These are phyloP conservation scores for Podarcis muralis DNA, from an alignment of 2,113 vertebrate genomes.

Conservation along the genomic window DNA sequence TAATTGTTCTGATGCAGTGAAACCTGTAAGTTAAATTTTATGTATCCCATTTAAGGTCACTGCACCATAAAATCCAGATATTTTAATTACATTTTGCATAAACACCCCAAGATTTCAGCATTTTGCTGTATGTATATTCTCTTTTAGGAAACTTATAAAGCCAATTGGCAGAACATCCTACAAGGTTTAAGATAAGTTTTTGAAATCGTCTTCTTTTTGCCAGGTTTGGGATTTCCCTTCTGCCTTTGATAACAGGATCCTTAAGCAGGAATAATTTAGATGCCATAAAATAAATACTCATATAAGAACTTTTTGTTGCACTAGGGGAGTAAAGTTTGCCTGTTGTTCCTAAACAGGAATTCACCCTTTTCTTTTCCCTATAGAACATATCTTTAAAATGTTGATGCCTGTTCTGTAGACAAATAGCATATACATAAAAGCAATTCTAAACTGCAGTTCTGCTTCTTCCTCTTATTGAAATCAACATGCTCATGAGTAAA, in stretches of 20 bases:
- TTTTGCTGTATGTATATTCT: conserved; percentile 59
- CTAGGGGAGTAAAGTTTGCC: conserved; percentile 66
- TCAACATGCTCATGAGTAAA: neutral
- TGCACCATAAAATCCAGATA: conserved; percentile 68
- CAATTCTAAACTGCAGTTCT: neutral
- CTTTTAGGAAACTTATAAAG: conserved; percentile 54
- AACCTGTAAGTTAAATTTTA: conserved; percentile 67
- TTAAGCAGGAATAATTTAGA: conserved; percentile 71
- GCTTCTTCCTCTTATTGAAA: neutral
- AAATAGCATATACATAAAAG: conserved; percentile 46
- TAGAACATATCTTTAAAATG: conserved; percentile 43
- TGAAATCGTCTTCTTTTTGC: conserved; percentile 52
- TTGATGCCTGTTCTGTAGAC: conserved; percentile 49
- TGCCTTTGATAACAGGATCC: conserved; percentile 70
- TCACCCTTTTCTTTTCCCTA: conserved; percentile 13
- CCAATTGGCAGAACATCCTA: conserved; percentile 60
- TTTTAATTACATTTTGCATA: conserved; percentile 46
- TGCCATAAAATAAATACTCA: conserved; percentile 60
- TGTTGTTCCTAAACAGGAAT: conserved; percentile 34
- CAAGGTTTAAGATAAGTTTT: conserved; percentile 65
- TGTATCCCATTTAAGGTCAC: conserved; percentile 66
- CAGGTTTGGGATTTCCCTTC: conserved; percentile 63
- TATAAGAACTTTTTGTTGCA: conserved; percentile 68
- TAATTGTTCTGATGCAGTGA: conserved; percentile 62
- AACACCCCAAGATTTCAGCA: conserved; percentile 54